Base-by-base conservation (phyloP, 35 echinoderm and acorn worm genomes). In the Acanthaster planci region DNA sequence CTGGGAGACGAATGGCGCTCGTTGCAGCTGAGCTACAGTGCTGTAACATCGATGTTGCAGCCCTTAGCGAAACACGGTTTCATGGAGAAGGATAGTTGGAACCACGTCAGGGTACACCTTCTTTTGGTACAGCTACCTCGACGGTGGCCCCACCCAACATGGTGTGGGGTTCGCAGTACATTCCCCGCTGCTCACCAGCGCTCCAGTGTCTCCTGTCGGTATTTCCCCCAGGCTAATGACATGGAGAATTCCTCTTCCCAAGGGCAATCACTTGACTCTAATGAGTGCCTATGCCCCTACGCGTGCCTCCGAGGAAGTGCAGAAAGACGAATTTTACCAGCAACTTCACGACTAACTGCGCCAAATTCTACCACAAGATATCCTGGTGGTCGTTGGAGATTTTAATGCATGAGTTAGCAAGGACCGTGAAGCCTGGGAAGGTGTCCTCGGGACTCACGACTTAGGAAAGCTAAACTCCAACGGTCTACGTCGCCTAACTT, bases 381-480 rank as follows among this genome's bases (percentile, higher is more conserved):
- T 84, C 31, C 79, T 89, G 9, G 76, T 89, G 15, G 19, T 89
- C 30, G 57, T 89, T 16, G 87, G 87, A 35, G 79, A 89, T 85
- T 84, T 89, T 40, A 89, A 84, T 42, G 59, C 87, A 1, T 37
- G 87, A 40, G 56, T 89, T 67, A 80, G 87, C 29, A 6, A 50
- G 19, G 81, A 89, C 55, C 21, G 77, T 52, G 16, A 2, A 31
- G 5, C 42, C 23, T 90, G 64, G 88, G 30, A 47, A 19, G 30
- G 38, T 15, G 57, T 77, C 15, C 84, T 84, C 18, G 64, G 82
- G 32, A 84, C 16, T 31, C 60, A 85, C 78, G 88, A 44, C n/a
- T 5, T 85, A 8, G 81, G 88, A 7, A 72, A 78, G 22, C 77
- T 80, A 37, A 90, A 90, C 58, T 55, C 29, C 39, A 90, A 76